A percentile compares a stretch with the other conserved stretches of the same genome.
Conservation (phyloP, 2,797 vertebrate species). For the Uromys caudimaculatus region DNA sequence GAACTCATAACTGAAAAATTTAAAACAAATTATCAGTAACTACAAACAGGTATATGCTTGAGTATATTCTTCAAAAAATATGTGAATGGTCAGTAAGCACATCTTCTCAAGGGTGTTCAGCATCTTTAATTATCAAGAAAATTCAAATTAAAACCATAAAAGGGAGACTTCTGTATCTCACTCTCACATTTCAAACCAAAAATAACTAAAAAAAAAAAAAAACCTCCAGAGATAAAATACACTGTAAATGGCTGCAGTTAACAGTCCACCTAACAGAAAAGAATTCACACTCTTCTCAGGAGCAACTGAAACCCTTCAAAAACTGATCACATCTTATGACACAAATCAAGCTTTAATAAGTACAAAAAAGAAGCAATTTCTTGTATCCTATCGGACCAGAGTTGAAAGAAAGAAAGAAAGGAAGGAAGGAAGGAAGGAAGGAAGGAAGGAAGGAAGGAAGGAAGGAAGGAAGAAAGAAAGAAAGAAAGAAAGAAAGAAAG, state of each 20-base stretch:
- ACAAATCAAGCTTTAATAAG: background rate
- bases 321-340: background rate
- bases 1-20: background rate
- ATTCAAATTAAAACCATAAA: constrained; percentile 24
- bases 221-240: background rate
- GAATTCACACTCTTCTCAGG: background rate
- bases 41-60: background rate
- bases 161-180: background rate
- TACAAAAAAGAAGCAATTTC: background rate
- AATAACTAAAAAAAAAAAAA: background rate
- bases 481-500: too few species aligned
- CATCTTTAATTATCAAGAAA: constrained; percentile 20
- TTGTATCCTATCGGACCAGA: background rate
- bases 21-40: constrained; percentile 24
- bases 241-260: background rate
- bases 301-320: background rate
- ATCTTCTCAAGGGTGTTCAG: background rate
- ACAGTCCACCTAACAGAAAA: background rate
- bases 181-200: background rate
- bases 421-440: too few species aligned
- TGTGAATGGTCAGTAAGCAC: background rate
- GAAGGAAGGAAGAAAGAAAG: too few species aligned
- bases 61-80: background rate
- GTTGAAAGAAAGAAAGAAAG: background rate
- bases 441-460: too few species aligned